Conservation (phyloP, 2,888 invertebrate genomes). For the Cerceris rybyensis region DNA sequence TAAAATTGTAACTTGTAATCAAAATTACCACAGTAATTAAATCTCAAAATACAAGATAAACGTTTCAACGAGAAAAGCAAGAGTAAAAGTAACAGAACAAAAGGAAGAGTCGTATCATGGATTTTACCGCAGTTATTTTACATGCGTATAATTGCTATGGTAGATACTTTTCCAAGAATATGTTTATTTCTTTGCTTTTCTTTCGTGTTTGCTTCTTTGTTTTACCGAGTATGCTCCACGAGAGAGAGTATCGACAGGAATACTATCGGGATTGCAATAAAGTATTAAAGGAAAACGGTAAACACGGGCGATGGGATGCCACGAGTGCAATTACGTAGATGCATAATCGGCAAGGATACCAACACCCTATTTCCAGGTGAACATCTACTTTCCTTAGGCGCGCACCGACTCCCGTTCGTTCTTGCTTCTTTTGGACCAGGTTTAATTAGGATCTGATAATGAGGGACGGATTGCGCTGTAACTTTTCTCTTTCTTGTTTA, state of each 20-base stretch:
- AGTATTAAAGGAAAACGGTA: slow-evolving; percentile 36
- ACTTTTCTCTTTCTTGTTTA: slow-evolving; percentile 23
- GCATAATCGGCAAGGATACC: slow-evolving; percentile 38
- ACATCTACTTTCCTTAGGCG: neutral
- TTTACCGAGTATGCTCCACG: neutral
- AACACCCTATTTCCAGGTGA: slow-evolving; percentile 10
- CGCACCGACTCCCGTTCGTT: neutral
- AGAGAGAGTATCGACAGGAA: slow-evolving; percentile 12
- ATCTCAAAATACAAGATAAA: no score
- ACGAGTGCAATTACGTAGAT: slow-evolving; percentile 42
- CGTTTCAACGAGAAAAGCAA: no score
- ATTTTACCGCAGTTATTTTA: no score
- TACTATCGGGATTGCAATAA: slow-evolving; percentile 34
- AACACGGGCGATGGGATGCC: slow-evolving; percentile 22
- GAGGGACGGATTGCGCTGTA: slow-evolving; percentile 44
- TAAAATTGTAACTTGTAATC: no score
- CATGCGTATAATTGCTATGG: no score
- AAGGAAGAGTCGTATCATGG: no score
- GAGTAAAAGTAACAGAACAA: no score
- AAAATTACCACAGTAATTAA: no score
- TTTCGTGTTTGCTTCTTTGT: neutral
- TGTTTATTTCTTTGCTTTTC: no score
- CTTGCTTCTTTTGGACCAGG: slow-evolving; percentile 18
- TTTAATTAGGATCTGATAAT: slow-evolving; percentile 54
- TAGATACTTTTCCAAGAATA: no score